Percentiles rank a stretch among this genome's conserved stretches.
These are phyloP conservation scores for Notoglanidium macrostoma DNA, from an alignment of 2,797 vertebrate species.

Conservation along the genomic window DNA sequence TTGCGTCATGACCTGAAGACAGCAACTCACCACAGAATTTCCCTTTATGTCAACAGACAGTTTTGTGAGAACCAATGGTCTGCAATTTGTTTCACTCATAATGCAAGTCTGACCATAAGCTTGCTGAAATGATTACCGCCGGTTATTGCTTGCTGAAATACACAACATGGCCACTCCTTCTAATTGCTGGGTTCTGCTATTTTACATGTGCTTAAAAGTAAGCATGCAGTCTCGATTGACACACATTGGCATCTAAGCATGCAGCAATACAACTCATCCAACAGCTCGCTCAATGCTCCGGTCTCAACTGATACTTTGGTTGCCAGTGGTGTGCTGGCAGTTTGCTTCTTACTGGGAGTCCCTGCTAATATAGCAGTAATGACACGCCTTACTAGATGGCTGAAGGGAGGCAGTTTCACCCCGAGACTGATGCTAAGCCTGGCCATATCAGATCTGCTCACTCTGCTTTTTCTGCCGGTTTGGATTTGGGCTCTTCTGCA, in stretches of 20 bases:
- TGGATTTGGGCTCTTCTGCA: slow-evolving; percentile 60
- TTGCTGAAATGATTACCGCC: too few relatives aligned
- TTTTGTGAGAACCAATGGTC: too few relatives aligned
- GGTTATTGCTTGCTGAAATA: too few relatives aligned
- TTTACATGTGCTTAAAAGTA: too few relatives aligned
- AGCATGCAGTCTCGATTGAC: too few relatives aligned
- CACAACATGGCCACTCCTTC: too few relatives aligned
- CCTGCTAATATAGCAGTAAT: slow-evolving; percentile 65
- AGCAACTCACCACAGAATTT: too few relatives aligned
- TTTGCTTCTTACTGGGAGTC: slow-evolving; percentile 63
- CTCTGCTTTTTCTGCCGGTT: slow-evolving; percentile 56
- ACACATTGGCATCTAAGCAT: slow-evolving; percentile 1
- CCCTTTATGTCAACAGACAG: too few relatives aligned
- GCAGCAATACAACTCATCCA: slow-evolving; percentile 34
- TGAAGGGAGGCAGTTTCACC: slow-evolving; percentile 57
- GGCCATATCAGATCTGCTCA: slow-evolving; percentile 64
- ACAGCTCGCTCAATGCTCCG: not conserved
- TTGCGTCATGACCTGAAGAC: too few relatives aligned
- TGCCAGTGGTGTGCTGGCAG: slow-evolving; percentile 32
- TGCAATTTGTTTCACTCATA: too few relatives aligned
- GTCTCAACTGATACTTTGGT: not conserved
- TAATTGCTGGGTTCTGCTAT: too few relatives aligned
- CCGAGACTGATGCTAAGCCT: slow-evolving; percentile 66
- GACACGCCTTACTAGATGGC: slow-evolving; percentile 47
- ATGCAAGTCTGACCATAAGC: too few relatives aligned